Conservation (phyloP, 1,140 invertebrate genomes). For the Drosophila sproati region DNA sequence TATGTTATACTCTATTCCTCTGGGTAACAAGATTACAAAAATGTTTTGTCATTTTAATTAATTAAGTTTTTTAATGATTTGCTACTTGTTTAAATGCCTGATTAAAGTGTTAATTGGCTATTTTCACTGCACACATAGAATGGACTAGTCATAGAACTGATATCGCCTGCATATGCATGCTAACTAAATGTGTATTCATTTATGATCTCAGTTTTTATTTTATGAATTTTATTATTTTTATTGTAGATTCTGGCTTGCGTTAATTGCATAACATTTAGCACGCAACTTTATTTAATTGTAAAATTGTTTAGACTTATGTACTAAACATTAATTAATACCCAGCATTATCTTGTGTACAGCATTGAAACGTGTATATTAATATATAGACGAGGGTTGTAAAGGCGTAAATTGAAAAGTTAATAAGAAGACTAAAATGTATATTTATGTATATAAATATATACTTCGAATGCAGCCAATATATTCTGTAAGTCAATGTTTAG, state of each 20-base stretch:
- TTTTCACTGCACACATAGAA: too few relatives aligned
- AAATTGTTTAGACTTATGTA: conserved; percentile 62
- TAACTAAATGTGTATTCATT: conserved; percentile 44
- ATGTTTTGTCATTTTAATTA: too few relatives aligned
- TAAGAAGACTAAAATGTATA: too few relatives aligned
- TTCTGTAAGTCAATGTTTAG: too few relatives aligned
- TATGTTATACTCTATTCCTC: background rate
- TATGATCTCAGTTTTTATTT: conserved; percentile 43
- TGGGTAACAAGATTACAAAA: too few relatives aligned
- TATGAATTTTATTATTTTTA: conserved; percentile 25
- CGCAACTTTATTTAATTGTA: conserved; percentile 72
- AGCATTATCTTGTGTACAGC: conserved; percentile 18
- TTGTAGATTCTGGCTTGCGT: conserved; percentile 30
- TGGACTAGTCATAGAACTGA: too few relatives aligned
- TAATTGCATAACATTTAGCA: conserved; percentile 70
- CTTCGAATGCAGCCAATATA: too few relatives aligned
- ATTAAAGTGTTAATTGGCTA: too few relatives aligned
- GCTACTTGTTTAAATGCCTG: too few relatives aligned
- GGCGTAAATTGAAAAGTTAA: background rate
- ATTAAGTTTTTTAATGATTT: too few relatives aligned
- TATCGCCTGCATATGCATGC: conserved; percentile 26
- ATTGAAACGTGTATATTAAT: conserved; percentile 24
- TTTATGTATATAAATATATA: too few relatives aligned
- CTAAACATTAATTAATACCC: conserved; percentile 60
- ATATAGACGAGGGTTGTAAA: background rate